A percentile compares a stretch with the other conserved stretches of the same genome.
These are phyloP conservation scores for Oreochromis mossambicus DNA, from an alignment of 2,797 vertebrate genomes.

Conservation along the genomic window DNA sequence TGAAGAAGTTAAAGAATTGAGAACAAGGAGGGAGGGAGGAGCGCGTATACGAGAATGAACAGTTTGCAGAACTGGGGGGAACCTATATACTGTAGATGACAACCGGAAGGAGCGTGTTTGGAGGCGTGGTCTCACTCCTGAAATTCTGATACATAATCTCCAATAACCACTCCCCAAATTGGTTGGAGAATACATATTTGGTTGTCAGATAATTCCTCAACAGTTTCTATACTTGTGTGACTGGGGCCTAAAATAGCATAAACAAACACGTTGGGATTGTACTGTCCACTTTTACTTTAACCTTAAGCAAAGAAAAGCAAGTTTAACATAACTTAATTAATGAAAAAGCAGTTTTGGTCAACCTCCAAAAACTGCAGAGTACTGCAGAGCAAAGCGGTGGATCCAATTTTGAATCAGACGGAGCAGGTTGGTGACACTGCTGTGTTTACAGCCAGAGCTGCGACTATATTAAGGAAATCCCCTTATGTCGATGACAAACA, in stretches of 20 bases:
- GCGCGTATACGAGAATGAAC: too few relatives aligned
- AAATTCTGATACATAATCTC: too few relatives aligned
- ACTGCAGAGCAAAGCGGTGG: neutral
- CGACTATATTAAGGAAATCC: neutral
- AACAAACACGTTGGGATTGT: neutral
- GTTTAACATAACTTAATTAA: neutral
- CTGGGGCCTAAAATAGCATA: neutral
- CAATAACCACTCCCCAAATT: neutral
- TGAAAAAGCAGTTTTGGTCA: neutral
- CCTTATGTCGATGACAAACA: neutral
- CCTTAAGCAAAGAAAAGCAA: neutral
- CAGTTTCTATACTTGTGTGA: neutral
- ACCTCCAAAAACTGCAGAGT: neutral
- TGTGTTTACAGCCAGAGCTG: neutral
- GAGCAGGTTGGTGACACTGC: neutral
- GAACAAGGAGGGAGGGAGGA: too few relatives aligned
- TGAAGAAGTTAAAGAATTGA: too few relatives aligned
- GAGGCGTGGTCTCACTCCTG: too few relatives aligned
- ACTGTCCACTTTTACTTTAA: neutral
- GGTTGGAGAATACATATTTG: neutral
- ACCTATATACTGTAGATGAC: too few relatives aligned
- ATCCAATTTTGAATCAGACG: neutral
- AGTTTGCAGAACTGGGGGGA: too few relatives aligned
- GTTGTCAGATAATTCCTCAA: neutral
- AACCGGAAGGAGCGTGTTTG: too few relatives aligned